Evolutionary conservation across 2,113 vertebrate species (phyloP), one percentile per base, ranked within the genome.

Genomic region (Gasterosteus aculeatus): DNA sequence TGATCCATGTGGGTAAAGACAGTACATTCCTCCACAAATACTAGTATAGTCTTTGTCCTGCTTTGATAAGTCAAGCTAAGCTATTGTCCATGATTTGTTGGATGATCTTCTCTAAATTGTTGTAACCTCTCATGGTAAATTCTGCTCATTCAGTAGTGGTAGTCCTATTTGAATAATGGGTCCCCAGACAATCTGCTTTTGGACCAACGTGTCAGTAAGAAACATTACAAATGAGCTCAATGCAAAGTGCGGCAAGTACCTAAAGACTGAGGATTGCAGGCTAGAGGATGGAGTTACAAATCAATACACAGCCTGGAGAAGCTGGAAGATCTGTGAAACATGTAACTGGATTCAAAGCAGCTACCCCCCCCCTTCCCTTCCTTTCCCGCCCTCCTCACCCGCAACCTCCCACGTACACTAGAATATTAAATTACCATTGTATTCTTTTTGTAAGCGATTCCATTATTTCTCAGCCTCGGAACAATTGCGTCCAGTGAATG

Each of bases 371-470:
- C n/a, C n/a, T n/a, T n/a, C n/a, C n/a, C n/a, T n/a, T n/a, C n/a
- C n/a, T n/a, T 26, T 26, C 35, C 5, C 33, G 33, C 33, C 35
- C 35, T 6, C 35, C 35, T 38, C 35, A 38, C 35, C 35, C 35
- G 6, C 35, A 38, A 38, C 35, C 5, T 38, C 35, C 35, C 73
- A 75, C 73, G 80, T 70, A 86, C 62, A 60, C 58, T 33, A 78
- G 65, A 85, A 81, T 86, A 92, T 93, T 93, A 81, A 89, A 93
- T 93, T 89, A 92, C 85, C 53, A 87, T 85, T 88, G 89, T 91
- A 76, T 90, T 93, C 84, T 84, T 69, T 86, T 88, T 87, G 85
- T 90, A 91, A 93, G 87, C 85, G 89, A 92, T 92, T 71, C 83
- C 83, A 91, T 93, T 93, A 92, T 88, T 87, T 66, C 51, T 89